These are phyloP conservation scores for Microctenopoma lineatum DNA, from an alignment of 2,797 vertebrate species.

Conservation along the genomic window DNA sequence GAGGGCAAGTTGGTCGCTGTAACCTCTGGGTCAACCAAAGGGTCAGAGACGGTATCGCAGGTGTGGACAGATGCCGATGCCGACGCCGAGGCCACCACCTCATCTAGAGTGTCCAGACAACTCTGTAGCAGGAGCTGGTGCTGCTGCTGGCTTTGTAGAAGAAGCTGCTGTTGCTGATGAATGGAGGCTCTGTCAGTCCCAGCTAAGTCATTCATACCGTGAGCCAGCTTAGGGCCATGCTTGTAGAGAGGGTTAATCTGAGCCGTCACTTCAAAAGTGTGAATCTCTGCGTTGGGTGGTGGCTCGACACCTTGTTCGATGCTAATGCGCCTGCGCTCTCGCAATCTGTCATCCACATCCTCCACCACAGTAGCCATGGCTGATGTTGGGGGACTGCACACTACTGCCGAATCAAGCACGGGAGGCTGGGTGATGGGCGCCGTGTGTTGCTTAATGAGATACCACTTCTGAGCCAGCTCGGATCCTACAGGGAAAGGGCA, in stretches of 20 bases:
- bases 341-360: slow-evolving; percentile 86
- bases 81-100: slow-evolving; percentile 77
- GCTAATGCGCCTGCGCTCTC: slow-evolving; percentile 86
- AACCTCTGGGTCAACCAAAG: slow-evolving; percentile 64
- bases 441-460: slow-evolving; percentile 90
- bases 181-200: slow-evolving; percentile 72
- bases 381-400: slow-evolving; percentile 58
- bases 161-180: slow-evolving; percentile 77
- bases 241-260: slow-evolving; percentile 87
- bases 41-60: slow-evolving; percentile 45
- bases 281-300: slow-evolving; percentile 86
- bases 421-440: slow-evolving; percentile 85
- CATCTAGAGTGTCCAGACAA: slow-evolving; percentile 85
- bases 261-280: slow-evolving; percentile 88
- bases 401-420: slow-evolving; percentile 69
- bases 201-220: slow-evolving; percentile 85
- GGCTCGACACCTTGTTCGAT: slow-evolving; percentile 89
- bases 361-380: slow-evolving; percentile 70
- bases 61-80: slow-evolving; percentile 48
- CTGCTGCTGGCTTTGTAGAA: slow-evolving; percentile 78
- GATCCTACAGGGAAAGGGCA: slow-evolving; percentile 88
- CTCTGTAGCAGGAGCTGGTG: slow-evolving; percentile 85
- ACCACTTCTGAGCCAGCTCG: slow-evolving; percentile 89
- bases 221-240: slow-evolving; percentile 87
- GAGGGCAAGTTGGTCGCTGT: slow-evolving; percentile 45